Conservation (phyloP, 2,888 invertebrate species). For the Aspidapion aeneum region DNA sequence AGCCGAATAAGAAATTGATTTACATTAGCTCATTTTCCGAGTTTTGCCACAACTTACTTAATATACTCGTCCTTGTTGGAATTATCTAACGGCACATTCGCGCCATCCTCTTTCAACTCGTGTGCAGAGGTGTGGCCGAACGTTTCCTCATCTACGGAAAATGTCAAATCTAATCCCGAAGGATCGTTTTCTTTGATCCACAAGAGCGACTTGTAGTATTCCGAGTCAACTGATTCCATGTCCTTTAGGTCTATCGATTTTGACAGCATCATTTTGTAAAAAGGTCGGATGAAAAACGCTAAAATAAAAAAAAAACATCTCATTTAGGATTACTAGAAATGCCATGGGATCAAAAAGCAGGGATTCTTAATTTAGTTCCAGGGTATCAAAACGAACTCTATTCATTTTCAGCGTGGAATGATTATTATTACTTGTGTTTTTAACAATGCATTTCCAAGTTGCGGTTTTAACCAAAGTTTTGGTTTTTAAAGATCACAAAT, state of each 20-base stretch:
- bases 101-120: constrained; percentile 88
- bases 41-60: constrained; percentile 71
- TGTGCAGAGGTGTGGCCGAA: constrained; percentile 93
- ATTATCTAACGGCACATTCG: constrained; percentile 85
- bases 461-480: no score
- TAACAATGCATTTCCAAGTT: no score
- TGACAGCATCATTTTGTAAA: constrained; percentile 99
- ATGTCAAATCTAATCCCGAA: constrained; percentile 88
- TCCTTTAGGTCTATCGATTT: constrained; percentile 92
- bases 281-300: constrained; percentile 99
- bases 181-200: constrained; percentile 98
- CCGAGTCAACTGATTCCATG: constrained; percentile 99
- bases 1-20: no score
- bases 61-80: constrained; percentile 98
- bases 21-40: no score
- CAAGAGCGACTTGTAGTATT: constrained; percentile 96
- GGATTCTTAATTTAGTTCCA: no score
- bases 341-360: no score
- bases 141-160: constrained; percentile 95
- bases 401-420: no score
- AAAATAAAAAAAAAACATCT: constrained; percentile 33
- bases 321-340: not conserved
- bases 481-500: no score
- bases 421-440: no score
- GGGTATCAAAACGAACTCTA: no score